phyloP scores from a whole-genome alignment of 2,888 invertebrate genomes.

The Drosophila cognata region DNA sequence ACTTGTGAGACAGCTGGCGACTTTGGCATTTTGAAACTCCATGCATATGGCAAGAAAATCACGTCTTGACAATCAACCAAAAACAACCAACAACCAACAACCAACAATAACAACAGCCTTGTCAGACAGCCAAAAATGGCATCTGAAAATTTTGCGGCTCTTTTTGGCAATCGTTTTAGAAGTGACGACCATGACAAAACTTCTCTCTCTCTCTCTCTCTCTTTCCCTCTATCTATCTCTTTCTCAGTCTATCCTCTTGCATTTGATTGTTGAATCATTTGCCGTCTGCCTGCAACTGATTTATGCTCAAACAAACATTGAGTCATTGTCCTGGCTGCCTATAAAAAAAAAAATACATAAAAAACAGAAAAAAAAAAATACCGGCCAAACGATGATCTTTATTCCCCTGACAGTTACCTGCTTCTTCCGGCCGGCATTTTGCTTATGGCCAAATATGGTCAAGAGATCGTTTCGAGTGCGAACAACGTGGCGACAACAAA shows the following conservation, averaged over 20 bases:
- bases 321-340: conserved; percentile 65
- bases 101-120: conserved; percentile 39
- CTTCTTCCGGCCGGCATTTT: conserved; percentile 50
- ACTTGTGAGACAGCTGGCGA: not conserved
- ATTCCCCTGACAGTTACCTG: not conserved
- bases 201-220: not conserved
- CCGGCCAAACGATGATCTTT: conserved; percentile 15
- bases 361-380: not conserved
- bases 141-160: conserved; percentile 56
- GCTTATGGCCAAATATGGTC: conserved; percentile 59
- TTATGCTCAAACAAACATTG: conserved; percentile 41
- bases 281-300: conserved; percentile 32
- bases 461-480: conserved; percentile 42
- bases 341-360: not conserved
- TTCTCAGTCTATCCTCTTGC: not conserved
- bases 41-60: conserved; percentile 60
- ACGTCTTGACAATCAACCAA: conserved; percentile 65
- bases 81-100: conserved; percentile 21
- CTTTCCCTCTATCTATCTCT: not conserved
- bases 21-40: conserved; percentile 20
- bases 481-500: conserved; percentile 48
- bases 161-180: conserved; percentile 73
- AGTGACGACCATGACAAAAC: conserved; percentile 65
- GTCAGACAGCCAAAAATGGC: conserved; percentile 67
- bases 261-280: conserved; percentile 35